Conservation (phyloP, 2,113 vertebrate genomes). For the Ailuropoda melanoleuca region DNA sequence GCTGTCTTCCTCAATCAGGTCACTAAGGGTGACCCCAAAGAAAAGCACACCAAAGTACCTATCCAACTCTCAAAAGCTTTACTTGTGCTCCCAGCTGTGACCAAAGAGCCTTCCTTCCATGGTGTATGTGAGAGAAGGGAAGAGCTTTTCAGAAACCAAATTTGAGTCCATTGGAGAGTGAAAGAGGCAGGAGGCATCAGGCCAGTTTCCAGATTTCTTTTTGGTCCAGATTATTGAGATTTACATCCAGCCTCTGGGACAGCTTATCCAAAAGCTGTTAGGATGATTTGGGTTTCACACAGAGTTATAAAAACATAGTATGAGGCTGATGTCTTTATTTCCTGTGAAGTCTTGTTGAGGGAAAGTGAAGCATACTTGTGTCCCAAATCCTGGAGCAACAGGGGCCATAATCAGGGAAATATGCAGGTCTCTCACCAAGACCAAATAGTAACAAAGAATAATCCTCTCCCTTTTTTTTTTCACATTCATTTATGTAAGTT, state of each 20-base stretch:
- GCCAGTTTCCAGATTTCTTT: slow-evolving; percentile 25
- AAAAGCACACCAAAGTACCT: neutral
- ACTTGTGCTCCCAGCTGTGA: neutral
- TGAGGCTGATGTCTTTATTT: slow-evolving; percentile 48
- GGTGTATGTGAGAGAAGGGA: neutral
- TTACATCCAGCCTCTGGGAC: neutral
- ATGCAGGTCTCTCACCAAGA: neutral
- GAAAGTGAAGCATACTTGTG: neutral
- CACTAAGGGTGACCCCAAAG: neutral
- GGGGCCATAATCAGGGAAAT: neutral
- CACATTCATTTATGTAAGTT: neutral
- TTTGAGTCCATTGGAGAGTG: neutral
- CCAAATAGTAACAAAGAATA: neutral
- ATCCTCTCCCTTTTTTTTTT: accelerated
- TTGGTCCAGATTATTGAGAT: neutral
- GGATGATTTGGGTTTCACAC: neutral
- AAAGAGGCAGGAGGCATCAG: neutral
- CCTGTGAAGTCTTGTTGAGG: neutral
- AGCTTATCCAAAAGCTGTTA: slow-evolving; percentile 46
- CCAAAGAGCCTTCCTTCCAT: neutral
- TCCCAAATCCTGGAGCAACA: neutral
- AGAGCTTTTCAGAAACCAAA: neutral
- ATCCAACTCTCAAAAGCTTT: neutral
- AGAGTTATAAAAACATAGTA: slow-evolving; percentile 33
- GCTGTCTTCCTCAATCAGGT: neutral